Conservation (phyloP, 1,140 invertebrate genomes). For the Zelostemma sp. region DNA sequence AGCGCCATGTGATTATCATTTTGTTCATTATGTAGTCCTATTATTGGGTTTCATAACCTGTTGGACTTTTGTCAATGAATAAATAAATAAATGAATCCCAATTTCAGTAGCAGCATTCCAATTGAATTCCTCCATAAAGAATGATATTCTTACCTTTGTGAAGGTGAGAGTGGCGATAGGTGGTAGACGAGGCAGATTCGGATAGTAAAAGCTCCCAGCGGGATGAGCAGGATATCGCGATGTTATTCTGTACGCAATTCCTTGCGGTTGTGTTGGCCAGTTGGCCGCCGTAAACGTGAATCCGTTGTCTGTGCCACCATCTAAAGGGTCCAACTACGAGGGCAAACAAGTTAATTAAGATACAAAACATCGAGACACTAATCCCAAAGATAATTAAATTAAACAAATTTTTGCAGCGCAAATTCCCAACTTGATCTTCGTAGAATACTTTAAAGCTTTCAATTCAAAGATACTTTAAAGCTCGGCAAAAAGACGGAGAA, state of each 20-base stretch:
- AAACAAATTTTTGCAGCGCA: too few relatives aligned
- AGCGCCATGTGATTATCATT: too few relatives aligned
- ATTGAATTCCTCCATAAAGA: too few relatives aligned
- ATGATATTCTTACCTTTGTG: slow-evolving; percentile 86
- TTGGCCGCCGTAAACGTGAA: slow-evolving; percentile 97
- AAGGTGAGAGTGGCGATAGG: slow-evolving; percentile 93
- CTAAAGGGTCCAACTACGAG: slow-evolving; percentile 88
- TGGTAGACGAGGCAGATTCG: slow-evolving; percentile 85
- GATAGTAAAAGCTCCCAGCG: slow-evolving; percentile 95
- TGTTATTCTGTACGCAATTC: slow-evolving; percentile 91
- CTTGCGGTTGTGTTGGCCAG: slow-evolving; percentile 91
- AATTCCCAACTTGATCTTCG: too few relatives aligned
- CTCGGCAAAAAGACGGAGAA: too few relatives aligned
- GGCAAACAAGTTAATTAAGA: slow-evolving; percentile 21
- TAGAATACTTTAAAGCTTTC: too few relatives aligned
- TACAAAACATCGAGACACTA: not conserved
- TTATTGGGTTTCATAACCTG: too few relatives aligned
- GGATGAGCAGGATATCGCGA: slow-evolving; percentile 91
- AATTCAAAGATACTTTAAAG: too few relatives aligned
- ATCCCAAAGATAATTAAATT: not conserved
- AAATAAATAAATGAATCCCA: too few relatives aligned
- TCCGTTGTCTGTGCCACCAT: slow-evolving; percentile 97
- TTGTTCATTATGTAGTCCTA: too few relatives aligned
- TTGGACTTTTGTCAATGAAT: too few relatives aligned
- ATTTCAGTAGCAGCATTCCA: too few relatives aligned